Base-by-base conservation (phyloP, 2,888 invertebrate genomes). In the Cremastobaeus sp. region DNA sequence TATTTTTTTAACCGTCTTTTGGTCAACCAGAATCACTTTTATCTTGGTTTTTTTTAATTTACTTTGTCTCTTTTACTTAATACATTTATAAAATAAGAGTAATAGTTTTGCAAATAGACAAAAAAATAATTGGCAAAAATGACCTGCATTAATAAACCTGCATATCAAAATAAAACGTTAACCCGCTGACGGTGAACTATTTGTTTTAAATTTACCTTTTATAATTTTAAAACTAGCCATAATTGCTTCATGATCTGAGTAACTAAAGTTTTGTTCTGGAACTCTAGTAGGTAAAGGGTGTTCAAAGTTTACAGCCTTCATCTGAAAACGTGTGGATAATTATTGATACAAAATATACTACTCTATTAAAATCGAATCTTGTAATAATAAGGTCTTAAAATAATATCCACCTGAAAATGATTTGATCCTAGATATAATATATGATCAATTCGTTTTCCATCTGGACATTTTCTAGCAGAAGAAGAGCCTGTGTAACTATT, bases 381-480 rank as follows among this genome's bases (percentile, higher is more conserved):
- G 30, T 30, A 3, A 28, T 15, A 25, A 50, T 11, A 84, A 48
- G 41, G 54, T 48, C 57, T 73, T 79, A 17, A 28, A 11, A 20
- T 2, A 25, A 55, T 30, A 37, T 52, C 1, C 2, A 87, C 88
- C 77, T 83, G 82, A 41, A 79, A 77, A 30, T 82, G 76, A 12
- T 84, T 80, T 15, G 86, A 87, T 32, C 89, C 86, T 74, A 89
- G 89, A 85, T 92, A 95, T 79, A 98, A 89, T 77, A 99, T 93
- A 86, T 98, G 96, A 89, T 99, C 99, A 78, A 99, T 96, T 72
- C 98, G 91, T 86, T 95, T 94, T 12, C 98, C 98, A 35, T 91
- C 89, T 0, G 94, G 93, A 54, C 89, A 88, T 8, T 86, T 85
- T 62, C 89, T 89, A 1, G 90, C 88, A 52, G 89, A 80, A 43